Conservation (phyloP, 2,113 vertebrate species). For the Chlorodrepanis virens region DNA sequence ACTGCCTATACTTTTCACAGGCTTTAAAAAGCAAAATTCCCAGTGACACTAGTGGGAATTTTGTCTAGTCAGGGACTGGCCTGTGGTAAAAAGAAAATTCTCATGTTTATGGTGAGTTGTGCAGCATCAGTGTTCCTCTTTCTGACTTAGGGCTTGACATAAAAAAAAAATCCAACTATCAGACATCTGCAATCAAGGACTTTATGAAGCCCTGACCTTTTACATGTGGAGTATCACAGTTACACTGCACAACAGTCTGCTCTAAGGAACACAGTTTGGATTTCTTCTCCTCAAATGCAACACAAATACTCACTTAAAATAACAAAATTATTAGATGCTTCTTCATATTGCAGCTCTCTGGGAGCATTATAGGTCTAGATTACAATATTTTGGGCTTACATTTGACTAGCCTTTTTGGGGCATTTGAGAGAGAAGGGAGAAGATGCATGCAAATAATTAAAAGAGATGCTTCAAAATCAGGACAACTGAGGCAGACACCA, state of each 20-base stretch:
- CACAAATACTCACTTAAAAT: background rate
- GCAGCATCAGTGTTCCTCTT: background rate
- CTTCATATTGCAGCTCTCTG: background rate
- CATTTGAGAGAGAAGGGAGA: background rate
- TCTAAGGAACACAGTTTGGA: background rate
- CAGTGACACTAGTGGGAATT: background rate
- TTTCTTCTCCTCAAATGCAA: background rate
- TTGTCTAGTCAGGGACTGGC: background rate
- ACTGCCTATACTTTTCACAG: background rate
- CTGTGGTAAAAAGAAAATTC: background rate
- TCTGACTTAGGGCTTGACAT: background rate
- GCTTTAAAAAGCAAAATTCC: background rate
- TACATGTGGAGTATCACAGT: rapidly evolving
- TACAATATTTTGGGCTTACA: background rate
- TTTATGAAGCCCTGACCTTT: background rate
- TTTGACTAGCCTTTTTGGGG: no score
- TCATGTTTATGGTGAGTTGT: background rate
- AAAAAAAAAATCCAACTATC: background rate
- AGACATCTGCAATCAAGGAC: background rate
- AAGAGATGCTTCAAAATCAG: background rate
- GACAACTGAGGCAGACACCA: background rate
- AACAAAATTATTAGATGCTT: background rate
- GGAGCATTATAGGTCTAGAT: background rate
- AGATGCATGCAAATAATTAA: background rate
- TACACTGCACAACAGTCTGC: background rate